Conservation (phyloP, 2,113 vertebrate species). For the Aphyosemion australe region DNA sequence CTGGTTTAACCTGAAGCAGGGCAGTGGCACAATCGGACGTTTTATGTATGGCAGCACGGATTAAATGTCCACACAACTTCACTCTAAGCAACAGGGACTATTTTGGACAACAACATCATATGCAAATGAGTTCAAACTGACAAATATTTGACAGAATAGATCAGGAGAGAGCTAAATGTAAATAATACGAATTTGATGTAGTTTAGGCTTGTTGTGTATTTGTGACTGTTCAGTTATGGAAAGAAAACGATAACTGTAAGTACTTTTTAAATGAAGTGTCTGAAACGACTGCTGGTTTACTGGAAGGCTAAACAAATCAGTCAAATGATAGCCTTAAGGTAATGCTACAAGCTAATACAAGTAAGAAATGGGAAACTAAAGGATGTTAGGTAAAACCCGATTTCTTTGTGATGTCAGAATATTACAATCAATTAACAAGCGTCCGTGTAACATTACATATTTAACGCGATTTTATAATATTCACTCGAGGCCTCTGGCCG, state of each 20-base stretch:
- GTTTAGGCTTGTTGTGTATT: not conserved
- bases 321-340: slow-evolving; percentile 12
- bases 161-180: not conserved
- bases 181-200: not conserved
- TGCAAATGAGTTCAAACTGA: not conserved
- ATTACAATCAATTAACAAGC: fast-evolving
- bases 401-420: fast-evolving
- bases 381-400: not conserved
- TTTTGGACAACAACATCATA: not conserved
- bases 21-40: slow-evolving; percentile 26
- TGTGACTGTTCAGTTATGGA: not conserved
- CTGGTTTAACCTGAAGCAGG: slow-evolving; percentile 2
- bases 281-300: slow-evolving; percentile 15
- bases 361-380: not conserved
- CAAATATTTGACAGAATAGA: not conserved
- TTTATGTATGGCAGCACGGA: not conserved
- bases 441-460: not conserved
- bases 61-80: not conserved
- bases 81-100: not conserved
- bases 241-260: not conserved
- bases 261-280: not conserved
- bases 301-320: slow-evolving; percentile 22
- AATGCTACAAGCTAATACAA: slow-evolving; percentile 47
- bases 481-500: slow-evolving; percentile 50
- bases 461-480: not conserved